Evolutionary conservation across 1,140 invertebrate species (phyloP).

Genomic region (Scaptomyza pallida): DNA sequence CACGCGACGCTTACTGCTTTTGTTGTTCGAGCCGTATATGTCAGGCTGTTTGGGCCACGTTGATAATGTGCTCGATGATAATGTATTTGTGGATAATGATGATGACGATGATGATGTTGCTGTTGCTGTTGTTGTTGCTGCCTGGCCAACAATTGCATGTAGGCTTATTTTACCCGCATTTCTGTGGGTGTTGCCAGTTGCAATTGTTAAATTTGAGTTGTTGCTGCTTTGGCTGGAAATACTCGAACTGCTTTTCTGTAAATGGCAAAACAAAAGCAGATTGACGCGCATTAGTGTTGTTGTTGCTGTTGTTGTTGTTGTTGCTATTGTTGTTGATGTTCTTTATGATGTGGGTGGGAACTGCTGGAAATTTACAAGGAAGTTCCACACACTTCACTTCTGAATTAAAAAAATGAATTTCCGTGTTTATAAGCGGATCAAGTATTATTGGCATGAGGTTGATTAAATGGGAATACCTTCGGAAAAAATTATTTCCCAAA

Average conservation of each 20-base stretch:
- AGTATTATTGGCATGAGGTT: slow-evolving; percentile 8
- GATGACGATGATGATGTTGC: slow-evolving; percentile 53
- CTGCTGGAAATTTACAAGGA: slow-evolving; percentile 59
- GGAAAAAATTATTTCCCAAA: too few relatives aligned
- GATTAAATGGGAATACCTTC: neutral
- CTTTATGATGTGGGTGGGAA: slow-evolving; percentile 43
- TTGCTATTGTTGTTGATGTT: slow-evolving; percentile 19
- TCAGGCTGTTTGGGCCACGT: slow-evolving; percentile 72
- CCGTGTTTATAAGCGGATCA: slow-evolving; percentile 19
- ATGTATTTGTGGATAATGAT: too few relatives aligned
- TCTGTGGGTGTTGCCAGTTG: slow-evolving; percentile 78
- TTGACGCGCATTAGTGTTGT: slow-evolving; percentile 43
- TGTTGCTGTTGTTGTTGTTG: slow-evolving; percentile 33
- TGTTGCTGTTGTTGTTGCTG: slow-evolving; percentile 55
- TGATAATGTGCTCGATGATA: slow-evolving; percentile 46
- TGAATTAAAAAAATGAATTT: too few relatives aligned
- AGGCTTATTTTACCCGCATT: slow-evolving; percentile 81
- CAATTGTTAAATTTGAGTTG: slow-evolving; percentile 75
- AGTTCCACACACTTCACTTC: slow-evolving; percentile 30
- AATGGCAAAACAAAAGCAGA: slow-evolving; percentile 65
- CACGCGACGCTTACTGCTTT: slow-evolving; percentile 47
- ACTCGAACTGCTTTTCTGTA: slow-evolving; percentile 83
- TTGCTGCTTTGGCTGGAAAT: slow-evolving; percentile 80
- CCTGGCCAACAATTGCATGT: slow-evolving; percentile 83
- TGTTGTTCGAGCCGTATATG: slow-evolving; percentile 73